phyloP scores from a whole-genome alignment of 92 coral and sea anemone species.

The Bergia sp. region DNA sequence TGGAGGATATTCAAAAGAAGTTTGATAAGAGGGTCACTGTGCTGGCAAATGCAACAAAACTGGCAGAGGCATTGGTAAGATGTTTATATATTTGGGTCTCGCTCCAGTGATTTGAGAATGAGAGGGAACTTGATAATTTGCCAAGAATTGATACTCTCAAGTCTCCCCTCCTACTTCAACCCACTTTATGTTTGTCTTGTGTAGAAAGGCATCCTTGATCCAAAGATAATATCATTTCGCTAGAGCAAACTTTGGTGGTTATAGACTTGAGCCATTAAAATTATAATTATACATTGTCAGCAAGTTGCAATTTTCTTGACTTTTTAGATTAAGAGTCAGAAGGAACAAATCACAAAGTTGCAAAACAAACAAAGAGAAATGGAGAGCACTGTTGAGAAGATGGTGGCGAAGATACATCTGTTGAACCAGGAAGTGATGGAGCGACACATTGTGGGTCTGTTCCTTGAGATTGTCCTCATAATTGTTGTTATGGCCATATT shows the following conservation, averaged over 20 bases:
- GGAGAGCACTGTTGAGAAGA: slow-evolving; percentile 13
- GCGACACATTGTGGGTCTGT: slow-evolving; percentile 90
- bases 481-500: slow-evolving; percentile 69
- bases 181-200: too few relatives aligned
- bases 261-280: too few relatives aligned
- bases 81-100: not conserved
- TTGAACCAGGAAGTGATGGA: slow-evolving; percentile 77
- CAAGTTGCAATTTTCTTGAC: slow-evolving; percentile 14
- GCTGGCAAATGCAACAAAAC: slow-evolving; percentile 83
- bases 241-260: not conserved
- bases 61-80: slow-evolving; percentile 86
- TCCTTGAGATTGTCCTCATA: slow-evolving; percentile 74
- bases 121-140: not conserved
- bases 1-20: slow-evolving; percentile 93
- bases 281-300: too few relatives aligned
- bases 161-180: too few relatives aligned
- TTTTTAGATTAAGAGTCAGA: slow-evolving; percentile 56
- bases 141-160: too few relatives aligned
- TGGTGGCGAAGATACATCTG: slow-evolving; percentile 33
- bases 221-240: too few relatives aligned
- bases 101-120: not conserved
- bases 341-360: slow-evolving; percentile 43
- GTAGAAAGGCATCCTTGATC: not conserved
- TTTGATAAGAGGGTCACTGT: slow-evolving; percentile 84
- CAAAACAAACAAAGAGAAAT: slow-evolving; percentile 24